These are phyloP conservation scores for Timema podura DNA, from an alignment of 2,888 invertebrate species.

Conservation along the genomic window DNA sequence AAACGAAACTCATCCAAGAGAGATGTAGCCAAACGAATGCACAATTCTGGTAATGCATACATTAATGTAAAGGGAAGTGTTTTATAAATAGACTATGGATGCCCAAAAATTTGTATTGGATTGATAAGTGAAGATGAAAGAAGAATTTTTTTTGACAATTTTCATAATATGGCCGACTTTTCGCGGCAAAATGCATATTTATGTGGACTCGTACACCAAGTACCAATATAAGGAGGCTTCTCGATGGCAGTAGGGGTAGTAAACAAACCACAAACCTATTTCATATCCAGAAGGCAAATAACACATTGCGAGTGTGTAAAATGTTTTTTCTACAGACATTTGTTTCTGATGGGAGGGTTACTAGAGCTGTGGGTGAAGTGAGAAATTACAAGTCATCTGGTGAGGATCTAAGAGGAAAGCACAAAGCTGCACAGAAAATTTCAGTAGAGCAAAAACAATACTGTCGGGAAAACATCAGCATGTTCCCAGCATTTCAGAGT, in stretches of 20 bases:
- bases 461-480: neutral
- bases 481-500: conserved; percentile 8
- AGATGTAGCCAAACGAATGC: neutral
- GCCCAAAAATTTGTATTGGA: neutral
- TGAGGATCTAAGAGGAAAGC: conserved; percentile 7
- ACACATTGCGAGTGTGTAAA: conserved; percentile 8
- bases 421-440: neutral
- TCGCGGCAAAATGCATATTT: neutral
- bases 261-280: neutral
- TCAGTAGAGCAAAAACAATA: neutral
- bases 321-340: conserved; percentile 3
- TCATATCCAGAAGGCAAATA: neutral
- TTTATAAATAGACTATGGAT: neutral
- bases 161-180: neutral
- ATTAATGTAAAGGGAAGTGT: neutral
- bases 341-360: conserved; percentile 9
- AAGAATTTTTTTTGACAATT: neutral
- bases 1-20: neutral
- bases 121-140: conserved; percentile 4
- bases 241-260: neutral
- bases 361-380: neutral
- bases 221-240: neutral
- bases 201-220: neutral
- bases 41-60: neutral
- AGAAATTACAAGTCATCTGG: neutral